Evolutionary conservation across 2,888 invertebrate species (phyloP).

Genomic region (Pammene fasciana): DNA sequence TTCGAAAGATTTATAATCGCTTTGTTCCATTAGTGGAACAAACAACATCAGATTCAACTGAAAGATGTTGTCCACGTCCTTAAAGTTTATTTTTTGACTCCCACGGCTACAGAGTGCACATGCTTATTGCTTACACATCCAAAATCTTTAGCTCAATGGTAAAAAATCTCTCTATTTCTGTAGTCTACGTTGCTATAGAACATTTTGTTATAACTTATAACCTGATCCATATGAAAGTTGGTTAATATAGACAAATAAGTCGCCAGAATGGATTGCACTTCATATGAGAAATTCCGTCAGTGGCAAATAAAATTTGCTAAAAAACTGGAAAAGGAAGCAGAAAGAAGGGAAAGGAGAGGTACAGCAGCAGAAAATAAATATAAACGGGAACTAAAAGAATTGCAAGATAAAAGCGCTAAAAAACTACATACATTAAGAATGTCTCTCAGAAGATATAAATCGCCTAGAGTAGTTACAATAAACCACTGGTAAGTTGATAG

Average conservation of each 20-base stretch:
- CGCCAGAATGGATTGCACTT: constrained; percentile 15
- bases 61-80: too few species aligned
- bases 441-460: not conserved
- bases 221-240: too few species aligned
- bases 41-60: too few species aligned
- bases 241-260: not conserved
- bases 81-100: too few species aligned
- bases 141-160: too few species aligned
- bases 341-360: not conserved
- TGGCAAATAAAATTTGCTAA: constrained; percentile 16
- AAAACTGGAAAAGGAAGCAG: constrained; percentile 12
- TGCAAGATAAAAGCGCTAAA: constrained; percentile 5
- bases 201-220: too few species aligned
- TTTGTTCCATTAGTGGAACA: too few species aligned
- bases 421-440: constrained; percentile 1
- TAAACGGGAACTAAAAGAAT: not conserved
- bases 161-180: too few species aligned
- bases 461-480: not conserved
- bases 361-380: constrained; percentile 3
- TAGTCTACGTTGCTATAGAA: too few species aligned
- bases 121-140: too few species aligned
- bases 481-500: constrained; percentile 13
- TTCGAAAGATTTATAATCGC: too few species aligned
- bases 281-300: constrained; percentile 16
- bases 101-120: too few species aligned